These are phyloP conservation scores for Actenoides lindsayi DNA, from an alignment of 2,113 vertebrate genomes.

Conservation along the genomic window DNA sequence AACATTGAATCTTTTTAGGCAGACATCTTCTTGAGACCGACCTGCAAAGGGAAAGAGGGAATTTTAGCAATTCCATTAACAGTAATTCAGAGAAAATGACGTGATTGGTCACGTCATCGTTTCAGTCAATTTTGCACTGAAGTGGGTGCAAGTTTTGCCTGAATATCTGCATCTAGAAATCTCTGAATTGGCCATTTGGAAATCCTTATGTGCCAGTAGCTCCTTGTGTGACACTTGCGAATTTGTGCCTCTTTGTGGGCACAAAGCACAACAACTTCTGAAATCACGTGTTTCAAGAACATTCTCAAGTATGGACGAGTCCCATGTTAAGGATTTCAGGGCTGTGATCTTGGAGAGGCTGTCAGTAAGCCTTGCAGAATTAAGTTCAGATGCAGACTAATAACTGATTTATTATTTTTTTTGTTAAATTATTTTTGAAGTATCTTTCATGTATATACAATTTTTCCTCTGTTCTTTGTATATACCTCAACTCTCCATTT, in stretches of 20 bases:
- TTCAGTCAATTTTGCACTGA: not conserved
- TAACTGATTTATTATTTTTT: not conserved
- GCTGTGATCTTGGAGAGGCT: not conserved
- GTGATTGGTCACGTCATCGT: not conserved
- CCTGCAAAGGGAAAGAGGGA: not conserved
- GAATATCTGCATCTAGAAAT: not conserved
- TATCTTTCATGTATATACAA: slow-evolving; percentile 54
- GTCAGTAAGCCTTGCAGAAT: slow-evolving; percentile 4
- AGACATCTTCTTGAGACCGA: not conserved
- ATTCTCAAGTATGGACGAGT: not conserved
- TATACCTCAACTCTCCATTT: slow-evolving; percentile 58
- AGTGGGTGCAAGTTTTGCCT: not conserved
- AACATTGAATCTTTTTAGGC: not conserved
- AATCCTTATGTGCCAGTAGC: not conserved
- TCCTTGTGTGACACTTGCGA: not conserved
- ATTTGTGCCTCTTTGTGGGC: not conserved
- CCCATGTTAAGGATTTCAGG: not conserved
- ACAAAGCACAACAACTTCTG: not conserved
- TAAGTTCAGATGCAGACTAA: slow-evolving; percentile 32
- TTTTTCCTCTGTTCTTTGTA: slow-evolving; percentile 47
- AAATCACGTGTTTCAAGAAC: not conserved
- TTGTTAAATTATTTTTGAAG: slow-evolving; percentile 64
- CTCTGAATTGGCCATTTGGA: not conserved
- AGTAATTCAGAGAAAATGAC: not conserved
- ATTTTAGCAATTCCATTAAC: not conserved